Evolutionary conservation across 2,888 invertebrate species (phyloP), one percentile per base, ranked within the genome.

Genomic region (Nineta flava): DNA sequence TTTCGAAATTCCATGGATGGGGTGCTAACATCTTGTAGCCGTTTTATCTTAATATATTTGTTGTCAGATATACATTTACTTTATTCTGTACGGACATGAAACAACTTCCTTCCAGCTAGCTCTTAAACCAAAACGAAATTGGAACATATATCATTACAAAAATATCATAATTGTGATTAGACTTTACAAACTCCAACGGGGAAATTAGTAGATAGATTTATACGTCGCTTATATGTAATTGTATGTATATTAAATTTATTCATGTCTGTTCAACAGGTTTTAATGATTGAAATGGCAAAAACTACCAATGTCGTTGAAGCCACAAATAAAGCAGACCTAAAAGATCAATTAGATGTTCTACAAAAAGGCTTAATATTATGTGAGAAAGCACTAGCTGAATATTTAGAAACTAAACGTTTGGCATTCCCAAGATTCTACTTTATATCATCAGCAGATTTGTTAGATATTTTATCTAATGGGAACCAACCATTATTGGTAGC

Each of bases 351-450:
- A 42, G 94, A 95, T 60, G 70, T 72, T 48, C 69, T 95, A 46
- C 94, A 95, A 64, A 81, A 79, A 56, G 85, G 90, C 62, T 71
- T 96, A 53, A 82, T 85, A 0, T 75, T 95, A 26, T 96, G 96
- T 65, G 96, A 96, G 68, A 96, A 96, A 69, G 95, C 95, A 9
- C 70, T 96, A 53, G 94, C 95, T 19, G 94, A 96, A 65, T 96
- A 96, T 69, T 75, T 96, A 59, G 95, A 96, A 74, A 95, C 95
- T 0, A 96, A 96, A 68, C 76, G 96, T 59, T 71, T 96, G 50
- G 93, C 94, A 3, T 96, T 96, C 70, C 95, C 96, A 13, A 73
- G 87, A 62, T 96, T 96, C 70, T 96, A 96, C 70, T 96, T 96
- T 67, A 92, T 96, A 1, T 95, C 95, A 9, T 93, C 94, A 9